Base-by-base conservation (phyloP, 1,140 invertebrate species). In the Sitobion miscanthi region DNA sequence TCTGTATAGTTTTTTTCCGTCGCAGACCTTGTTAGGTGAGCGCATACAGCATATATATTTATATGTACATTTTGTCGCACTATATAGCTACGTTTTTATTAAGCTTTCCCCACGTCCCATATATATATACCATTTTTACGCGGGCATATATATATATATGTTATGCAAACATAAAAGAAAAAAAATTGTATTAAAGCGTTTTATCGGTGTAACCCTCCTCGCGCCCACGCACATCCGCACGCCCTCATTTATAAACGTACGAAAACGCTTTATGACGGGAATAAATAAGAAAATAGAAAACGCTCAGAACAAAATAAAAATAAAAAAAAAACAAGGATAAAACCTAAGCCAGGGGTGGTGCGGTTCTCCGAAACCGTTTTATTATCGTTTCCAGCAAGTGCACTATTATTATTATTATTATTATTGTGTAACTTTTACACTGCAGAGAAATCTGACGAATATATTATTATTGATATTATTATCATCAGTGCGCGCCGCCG, bases 121-220 rank as follows among this genome's bases (percentile, higher is more conserved):
- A 8, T 38, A 8, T 38, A 49, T 38, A 38, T 9, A 42, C 42
- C 83, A 25, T 85, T 1, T 77, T 85, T 85, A 38, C 35, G 82
- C 35, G 21, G 38, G 38, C 42, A 42, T 35, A 8, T 42, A 20
- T 42, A 83, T 8, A 49, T 47, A 47, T 47, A 11, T 9, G 4
- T 47, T 38, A 83, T 42, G 23, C 21, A 25, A 85, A 42, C 38
- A 42, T 23, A 85, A 83, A 85, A 25, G 42, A 45, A 85, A 45
- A 42, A 85, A 42, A 85, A 85, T 85, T 42, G 38, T 85, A 85
- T 85, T 85, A 85, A 85, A 85, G 83, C 23, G 38, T 85, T 85
- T 85, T 85, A 85, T 85, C 38, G 83, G 21, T 45, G 38, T 83
- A 77, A 30, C 30, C 11, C 30, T 77, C 14, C 21, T 45, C 42